Percentiles rank a stretch among this genome's conserved stretches.
phyloP scores from a whole-genome alignment of 2,113 vertebrate species.

The Callorhinus ursinus region DNA sequence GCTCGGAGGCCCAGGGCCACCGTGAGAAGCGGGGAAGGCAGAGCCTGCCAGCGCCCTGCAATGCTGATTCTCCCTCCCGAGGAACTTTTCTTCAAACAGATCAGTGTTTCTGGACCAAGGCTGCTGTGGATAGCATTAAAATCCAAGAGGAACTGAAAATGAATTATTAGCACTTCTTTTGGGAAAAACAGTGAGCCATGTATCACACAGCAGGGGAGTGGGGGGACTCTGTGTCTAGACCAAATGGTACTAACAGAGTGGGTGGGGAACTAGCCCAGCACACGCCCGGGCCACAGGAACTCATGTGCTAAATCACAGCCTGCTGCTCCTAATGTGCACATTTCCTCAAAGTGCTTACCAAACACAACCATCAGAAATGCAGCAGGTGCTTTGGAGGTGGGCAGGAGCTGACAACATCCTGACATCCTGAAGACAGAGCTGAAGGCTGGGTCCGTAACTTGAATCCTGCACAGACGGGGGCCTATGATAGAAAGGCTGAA shows the following conservation, averaged over 20 bases:
- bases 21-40: neutral
- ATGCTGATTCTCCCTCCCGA: neutral
- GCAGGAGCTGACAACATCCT: neutral
- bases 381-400: neutral
- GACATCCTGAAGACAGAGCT: neutral
- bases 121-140: slow-evolving; percentile 53
- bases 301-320: slow-evolving; percentile 28
- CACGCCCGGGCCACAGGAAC: neutral
- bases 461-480: neutral
- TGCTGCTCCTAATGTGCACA: neutral
- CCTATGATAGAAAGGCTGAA: neutral
- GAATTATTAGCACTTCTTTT: slow-evolving; percentile 77
- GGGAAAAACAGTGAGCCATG: neutral
- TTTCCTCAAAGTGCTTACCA: neutral
- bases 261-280: neutral
- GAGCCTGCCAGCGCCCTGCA: neutral
- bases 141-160: slow-evolving; percentile 58
- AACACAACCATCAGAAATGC: neutral
- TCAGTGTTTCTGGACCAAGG: slow-evolving; percentile 44
- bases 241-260: slow-evolving; percentile 34
- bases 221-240: slow-evolving; percentile 44
- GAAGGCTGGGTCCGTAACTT: neutral
- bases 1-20: neutral
- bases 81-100: slow-evolving; percentile 22
- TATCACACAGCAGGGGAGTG: slow-evolving; percentile 51